Evolutionary conservation across 2,888 invertebrate genomes (phyloP).

Genomic region (Lysandra bellargus): DNA sequence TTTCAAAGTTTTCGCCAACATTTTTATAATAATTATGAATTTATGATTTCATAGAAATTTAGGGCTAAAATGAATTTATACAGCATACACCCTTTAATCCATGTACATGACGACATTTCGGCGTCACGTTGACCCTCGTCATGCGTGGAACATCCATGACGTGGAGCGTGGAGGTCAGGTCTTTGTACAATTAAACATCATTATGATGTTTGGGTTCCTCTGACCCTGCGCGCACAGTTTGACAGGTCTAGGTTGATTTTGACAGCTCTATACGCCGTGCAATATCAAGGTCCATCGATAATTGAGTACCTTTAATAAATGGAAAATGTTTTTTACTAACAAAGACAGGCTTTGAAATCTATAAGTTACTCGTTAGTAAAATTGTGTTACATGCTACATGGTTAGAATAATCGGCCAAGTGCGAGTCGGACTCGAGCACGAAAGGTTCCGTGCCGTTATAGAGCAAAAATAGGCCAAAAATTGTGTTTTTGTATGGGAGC

Average conservation of each 20-base stretch:
- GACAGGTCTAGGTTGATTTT: slow-evolving; percentile 24
- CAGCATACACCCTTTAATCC: background rate
- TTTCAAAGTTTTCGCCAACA: too few species aligned
- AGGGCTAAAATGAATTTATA: background rate
- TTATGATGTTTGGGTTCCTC: slow-evolving; percentile 8
- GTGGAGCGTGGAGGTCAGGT: slow-evolving; percentile 9
- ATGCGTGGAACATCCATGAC: background rate
- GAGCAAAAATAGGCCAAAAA: too few species aligned
- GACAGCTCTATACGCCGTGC: slow-evolving; percentile 19
- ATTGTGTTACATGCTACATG: too few species aligned
- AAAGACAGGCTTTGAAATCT: too few species aligned
- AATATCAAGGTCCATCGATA: background rate
- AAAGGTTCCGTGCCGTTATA: too few species aligned
- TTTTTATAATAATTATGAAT: too few species aligned
- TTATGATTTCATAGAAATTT: too few species aligned
- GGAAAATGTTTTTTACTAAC: too few species aligned
- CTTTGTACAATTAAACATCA: background rate
- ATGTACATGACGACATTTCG: background rate
- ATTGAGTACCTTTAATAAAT: background rate
- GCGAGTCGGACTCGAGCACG: too few species aligned
- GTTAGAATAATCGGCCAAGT: too few species aligned
- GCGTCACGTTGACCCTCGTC: background rate
- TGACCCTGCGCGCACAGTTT: slow-evolving; percentile 10
- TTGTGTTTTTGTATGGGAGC: too few species aligned
- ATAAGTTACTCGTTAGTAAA: too few species aligned